Evolutionary conservation across 1,140 invertebrate genomes (phyloP).

Genomic region (Drosophila tropicalis): DNA sequence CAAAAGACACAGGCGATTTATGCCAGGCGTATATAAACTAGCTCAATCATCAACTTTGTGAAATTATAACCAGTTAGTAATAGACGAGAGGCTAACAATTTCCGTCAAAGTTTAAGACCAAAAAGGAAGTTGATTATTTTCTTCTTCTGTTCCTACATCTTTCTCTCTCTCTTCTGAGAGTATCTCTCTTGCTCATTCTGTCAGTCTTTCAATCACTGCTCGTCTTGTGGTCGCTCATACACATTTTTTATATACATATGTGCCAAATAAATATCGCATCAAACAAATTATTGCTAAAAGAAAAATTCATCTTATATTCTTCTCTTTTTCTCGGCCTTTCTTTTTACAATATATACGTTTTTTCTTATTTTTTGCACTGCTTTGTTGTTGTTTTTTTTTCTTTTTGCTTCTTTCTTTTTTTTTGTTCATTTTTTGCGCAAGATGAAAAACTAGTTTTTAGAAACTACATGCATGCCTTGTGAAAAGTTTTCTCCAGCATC

Average conservation of each 20-base stretch:
- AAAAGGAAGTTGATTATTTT: conserved; percentile 48
- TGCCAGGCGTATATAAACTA: conserved; percentile 9
- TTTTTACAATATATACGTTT: conserved; percentile 30
- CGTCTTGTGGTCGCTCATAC: conserved; percentile 10
- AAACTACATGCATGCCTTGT: conserved; percentile 19
- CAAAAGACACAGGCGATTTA: background rate
- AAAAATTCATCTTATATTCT: conserved; percentile 53
- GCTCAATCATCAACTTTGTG: conserved; percentile 39
- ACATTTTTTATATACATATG: conserved; percentile 71
- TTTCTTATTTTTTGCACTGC: conserved; percentile 4
- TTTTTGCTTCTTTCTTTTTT: conserved; percentile 9
- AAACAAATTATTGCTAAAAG: conserved; percentile 35
- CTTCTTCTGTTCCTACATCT: conserved; percentile 2
- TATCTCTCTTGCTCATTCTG: background rate
- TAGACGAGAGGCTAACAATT: conserved; percentile 35
- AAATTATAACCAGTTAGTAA: conserved; percentile 14
- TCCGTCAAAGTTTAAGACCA: conserved; percentile 32
- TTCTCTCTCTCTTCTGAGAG: conserved; percentile 17
- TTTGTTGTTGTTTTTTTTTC: background rate
- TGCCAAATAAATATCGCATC: conserved; percentile 61
- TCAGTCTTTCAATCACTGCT: conserved; percentile 41
- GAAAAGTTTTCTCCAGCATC: conserved; percentile 56
- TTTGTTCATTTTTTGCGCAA: conserved; percentile 8
- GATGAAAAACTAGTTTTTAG: conserved; percentile 60
- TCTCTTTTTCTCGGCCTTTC: conserved; percentile 40